A percentile compares a stretch with the other conserved stretches of the same genome.
These are phyloP conservation scores for Carabus problematicus DNA, from an alignment of 2,888 invertebrate species.

Conservation along the genomic window DNA sequence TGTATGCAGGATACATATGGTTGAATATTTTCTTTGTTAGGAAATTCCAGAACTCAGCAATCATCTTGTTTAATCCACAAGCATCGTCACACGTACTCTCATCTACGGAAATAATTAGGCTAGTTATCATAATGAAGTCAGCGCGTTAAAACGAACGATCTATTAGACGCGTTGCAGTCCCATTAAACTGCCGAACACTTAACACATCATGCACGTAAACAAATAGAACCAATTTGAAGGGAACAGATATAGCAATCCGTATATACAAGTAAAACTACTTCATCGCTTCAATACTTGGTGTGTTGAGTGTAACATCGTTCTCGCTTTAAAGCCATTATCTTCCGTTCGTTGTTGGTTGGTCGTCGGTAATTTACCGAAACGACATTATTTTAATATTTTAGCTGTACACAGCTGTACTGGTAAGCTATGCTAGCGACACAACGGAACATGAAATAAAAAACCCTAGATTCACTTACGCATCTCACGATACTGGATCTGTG, in stretches of 20 bases:
- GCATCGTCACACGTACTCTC: too few species aligned
- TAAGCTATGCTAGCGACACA: neutral
- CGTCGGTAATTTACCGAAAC: constrained; percentile 16
- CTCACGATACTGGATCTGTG: constrained; percentile 23
- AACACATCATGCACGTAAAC: neutral
- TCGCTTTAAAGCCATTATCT: constrained; percentile 13
- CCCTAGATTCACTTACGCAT: constrained; percentile 28
- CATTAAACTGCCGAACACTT: too few species aligned
- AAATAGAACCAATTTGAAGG: constrained; percentile 12
- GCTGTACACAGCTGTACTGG: constrained; percentile 24
- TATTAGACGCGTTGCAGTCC: too few species aligned
- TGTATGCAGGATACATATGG: too few species aligned
- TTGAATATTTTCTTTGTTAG: too few species aligned
- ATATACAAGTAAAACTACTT: constrained; percentile 34
- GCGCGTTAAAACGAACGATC: too few species aligned
- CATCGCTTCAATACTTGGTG: too few species aligned
- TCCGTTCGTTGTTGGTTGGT: neutral
- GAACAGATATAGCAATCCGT: constrained; percentile 6
- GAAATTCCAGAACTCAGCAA: too few species aligned
- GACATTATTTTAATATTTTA: constrained; percentile 30
- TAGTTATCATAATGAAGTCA: too few species aligned
- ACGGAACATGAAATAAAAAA: constrained; percentile 17
- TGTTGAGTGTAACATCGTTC: constrained; percentile 15
- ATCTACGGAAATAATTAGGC: too few species aligned
- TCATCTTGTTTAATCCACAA: too few species aligned